Evolutionary conservation across 1,140 invertebrate genomes (phyloP).

Genomic region (Thaumetopoea pityocampa): DNA sequence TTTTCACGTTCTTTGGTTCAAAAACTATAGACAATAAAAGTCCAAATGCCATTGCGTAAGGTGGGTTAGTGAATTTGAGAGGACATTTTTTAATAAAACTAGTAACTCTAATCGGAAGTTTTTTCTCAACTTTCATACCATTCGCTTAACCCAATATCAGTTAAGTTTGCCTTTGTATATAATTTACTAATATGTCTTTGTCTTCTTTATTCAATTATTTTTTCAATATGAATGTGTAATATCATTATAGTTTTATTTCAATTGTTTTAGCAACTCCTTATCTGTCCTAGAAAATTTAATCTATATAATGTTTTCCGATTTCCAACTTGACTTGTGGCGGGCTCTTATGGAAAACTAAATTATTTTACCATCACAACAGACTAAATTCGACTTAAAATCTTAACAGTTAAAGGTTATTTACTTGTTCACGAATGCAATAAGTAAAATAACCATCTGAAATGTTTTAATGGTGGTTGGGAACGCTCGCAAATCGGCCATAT

Average conservation of each 20-base stretch:
- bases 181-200: no score
- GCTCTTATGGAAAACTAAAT: conserved; percentile 35
- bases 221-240: no score
- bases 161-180: no score
- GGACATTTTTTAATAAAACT: conserved; percentile 18
- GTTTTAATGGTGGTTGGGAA: conserved; percentile 58
- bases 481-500: conserved; percentile 54
- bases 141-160: no score
- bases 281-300: conserved; percentile 47
- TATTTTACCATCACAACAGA: conserved; percentile 6
- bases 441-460: conserved; percentile 46
- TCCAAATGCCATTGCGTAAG: conserved; percentile 17
- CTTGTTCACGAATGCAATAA: conserved; percentile 14
- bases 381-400: conserved; percentile 22
- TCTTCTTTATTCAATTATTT: no score
- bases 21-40: no score
- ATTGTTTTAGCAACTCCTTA: conserved; percentile 33
- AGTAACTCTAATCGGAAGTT: background rate
- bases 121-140: no score
- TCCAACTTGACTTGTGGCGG: conserved; percentile 62
- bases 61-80: conserved; percentile 14
- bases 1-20: no score
- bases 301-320: conserved; percentile 66
- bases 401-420: conserved; percentile 2
- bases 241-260: no score